Evolutionary conservation across 2,113 vertebrate genomes (phyloP).

Genomic region (Etheostoma cragini): DNA sequence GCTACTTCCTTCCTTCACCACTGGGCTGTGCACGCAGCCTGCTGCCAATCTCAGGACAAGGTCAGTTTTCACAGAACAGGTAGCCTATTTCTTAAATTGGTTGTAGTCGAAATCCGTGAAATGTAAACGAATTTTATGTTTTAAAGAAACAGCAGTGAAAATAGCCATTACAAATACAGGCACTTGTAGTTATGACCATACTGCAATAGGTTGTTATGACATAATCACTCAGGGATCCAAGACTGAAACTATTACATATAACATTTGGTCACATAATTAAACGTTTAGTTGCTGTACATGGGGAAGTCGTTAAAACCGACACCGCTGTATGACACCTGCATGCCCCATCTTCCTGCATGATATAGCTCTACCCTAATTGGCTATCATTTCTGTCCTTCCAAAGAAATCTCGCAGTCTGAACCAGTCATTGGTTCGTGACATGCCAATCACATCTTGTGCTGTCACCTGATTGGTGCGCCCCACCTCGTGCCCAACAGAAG

Average conservation of each 20-base stretch:
- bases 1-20: neutral
- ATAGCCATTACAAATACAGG: neutral
- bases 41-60: neutral
- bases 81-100: neutral
- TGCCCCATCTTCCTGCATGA: conserved; percentile 63
- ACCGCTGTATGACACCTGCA: conserved; percentile 67
- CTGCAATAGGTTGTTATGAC: neutral
- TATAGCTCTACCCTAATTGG: conserved; percentile 66
- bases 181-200: neutral
- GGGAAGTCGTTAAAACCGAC: conserved; percentile 12
- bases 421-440: conserved; percentile 30
- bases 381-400: neutral
- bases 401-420: neutral
- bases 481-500: conserved; percentile 19
- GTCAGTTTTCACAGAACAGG: neutral
- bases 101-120: neutral
- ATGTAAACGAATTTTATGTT: neutral
- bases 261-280: conserved; percentile 19
- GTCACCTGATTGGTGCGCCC: conserved; percentile 57
- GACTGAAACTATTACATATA: neutral
- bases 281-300: neutral
- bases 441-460: conserved; percentile 26
- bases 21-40: neutral
- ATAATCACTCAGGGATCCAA: neutral
- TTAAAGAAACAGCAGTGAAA: neutral